phyloP scores from a whole-genome alignment of 2,797 vertebrate species.

The Petrocephalus schoutedeni region DNA sequence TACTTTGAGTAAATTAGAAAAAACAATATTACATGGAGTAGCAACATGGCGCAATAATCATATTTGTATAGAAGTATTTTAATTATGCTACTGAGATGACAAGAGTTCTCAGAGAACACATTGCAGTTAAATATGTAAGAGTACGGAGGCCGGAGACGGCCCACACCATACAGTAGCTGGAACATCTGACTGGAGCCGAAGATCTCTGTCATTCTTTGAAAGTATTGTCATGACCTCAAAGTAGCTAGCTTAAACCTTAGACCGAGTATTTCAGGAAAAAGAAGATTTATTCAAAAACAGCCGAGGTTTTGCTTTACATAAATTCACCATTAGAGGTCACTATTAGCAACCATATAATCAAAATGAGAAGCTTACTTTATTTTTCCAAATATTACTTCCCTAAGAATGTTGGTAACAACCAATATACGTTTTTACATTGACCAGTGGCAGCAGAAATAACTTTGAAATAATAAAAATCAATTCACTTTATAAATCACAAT shows the following conservation, averaged over 20 bases:
- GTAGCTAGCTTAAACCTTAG: neutral
- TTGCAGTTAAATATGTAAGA: neutral
- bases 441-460: neutral
- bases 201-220: neutral
- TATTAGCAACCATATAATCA: conserved; percentile 1
- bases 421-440: neutral
- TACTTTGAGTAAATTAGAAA: neutral
- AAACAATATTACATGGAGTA: neutral
- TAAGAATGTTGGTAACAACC: neutral
- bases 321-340: conserved; percentile 7
- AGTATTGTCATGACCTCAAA: neutral
- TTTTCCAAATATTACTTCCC: neutral
- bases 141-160: neutral
- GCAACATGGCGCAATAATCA: neutral
- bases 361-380: neutral
- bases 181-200: neutral
- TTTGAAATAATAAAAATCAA: neutral
- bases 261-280: neutral
- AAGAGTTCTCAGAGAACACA: neutral
- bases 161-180: neutral
- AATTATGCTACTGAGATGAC: neutral
- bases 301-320: neutral
- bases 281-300: neutral
- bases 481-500: neutral
- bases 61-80: neutral